A percentile compares a stretch with the other conserved stretches of the same genome.
These are phyloP conservation scores for Pipistrellus pygmaeus DNA, from an alignment of 2,797 vertebrate species.

Conservation along the genomic window DNA sequence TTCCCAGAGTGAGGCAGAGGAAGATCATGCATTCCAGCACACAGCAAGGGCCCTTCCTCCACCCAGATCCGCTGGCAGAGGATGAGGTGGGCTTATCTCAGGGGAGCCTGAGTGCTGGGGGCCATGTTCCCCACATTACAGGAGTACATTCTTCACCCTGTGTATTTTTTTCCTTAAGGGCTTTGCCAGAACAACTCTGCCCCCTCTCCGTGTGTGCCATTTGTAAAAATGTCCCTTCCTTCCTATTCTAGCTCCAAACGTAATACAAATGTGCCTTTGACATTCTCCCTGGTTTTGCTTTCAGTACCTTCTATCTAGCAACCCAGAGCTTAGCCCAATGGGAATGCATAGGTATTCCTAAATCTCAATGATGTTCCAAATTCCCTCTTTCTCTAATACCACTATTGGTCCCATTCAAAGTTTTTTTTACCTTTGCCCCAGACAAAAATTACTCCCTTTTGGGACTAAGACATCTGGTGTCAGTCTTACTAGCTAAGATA, in stretches of 20 bases:
- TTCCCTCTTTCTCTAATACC: not conserved
- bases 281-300: constrained; percentile 6
- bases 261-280: constrained; percentile 56
- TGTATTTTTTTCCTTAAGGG: constrained; percentile 2
- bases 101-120: not conserved
- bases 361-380: constrained; percentile 47
- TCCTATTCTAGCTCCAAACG: constrained; percentile 14
- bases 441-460: constrained; percentile 2
- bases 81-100: not conserved
- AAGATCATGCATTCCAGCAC: not conserved
- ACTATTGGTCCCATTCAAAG: not conserved
- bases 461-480: not conserved
- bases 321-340: not conserved
- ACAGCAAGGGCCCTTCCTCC: not conserved
- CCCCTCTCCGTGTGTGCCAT: not conserved
- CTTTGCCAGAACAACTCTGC: not conserved
- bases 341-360: constrained; percentile 50
- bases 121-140: not conserved
- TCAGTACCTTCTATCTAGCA: not conserved
- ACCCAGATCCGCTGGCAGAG: not conserved
- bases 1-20: not conserved
- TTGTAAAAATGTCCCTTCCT: constrained; percentile 33
- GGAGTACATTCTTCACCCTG: not conserved
- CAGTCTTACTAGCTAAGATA: constrained; percentile 21
- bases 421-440: constrained; percentile 47